phyloP scores from a whole-genome alignment of 92 coral and sea anemone genomes.

The Bergia puertoricense region DNA sequence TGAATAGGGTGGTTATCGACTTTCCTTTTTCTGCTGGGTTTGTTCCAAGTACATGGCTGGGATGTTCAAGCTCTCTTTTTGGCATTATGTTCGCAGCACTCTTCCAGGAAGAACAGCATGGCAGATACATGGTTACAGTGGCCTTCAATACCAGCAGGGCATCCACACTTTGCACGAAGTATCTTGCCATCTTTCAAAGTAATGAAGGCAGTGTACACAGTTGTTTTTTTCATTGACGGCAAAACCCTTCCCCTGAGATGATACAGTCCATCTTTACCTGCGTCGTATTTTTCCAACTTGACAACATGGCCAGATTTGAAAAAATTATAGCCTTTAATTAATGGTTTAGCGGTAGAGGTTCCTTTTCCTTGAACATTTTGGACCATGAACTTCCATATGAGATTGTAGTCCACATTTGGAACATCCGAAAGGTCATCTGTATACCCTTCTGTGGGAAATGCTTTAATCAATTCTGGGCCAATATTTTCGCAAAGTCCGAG shows the following conservation, averaged over 20 bases:
- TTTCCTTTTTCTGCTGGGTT: slow-evolving; percentile 61
- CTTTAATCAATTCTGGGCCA: slow-evolving; percentile 46
- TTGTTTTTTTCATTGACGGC: slow-evolving; percentile 53
- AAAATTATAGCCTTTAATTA: slow-evolving; percentile 53
- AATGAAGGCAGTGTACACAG: slow-evolving; percentile 54
- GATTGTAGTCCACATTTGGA: slow-evolving; percentile 58
- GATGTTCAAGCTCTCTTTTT: slow-evolving; percentile 52
- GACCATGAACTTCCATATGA: slow-evolving; percentile 61
- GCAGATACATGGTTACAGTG: slow-evolving; percentile 51
- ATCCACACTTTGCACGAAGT: slow-evolving; percentile 60
- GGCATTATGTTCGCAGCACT: slow-evolving; percentile 61
- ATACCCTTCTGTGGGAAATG: slow-evolving; percentile 61
- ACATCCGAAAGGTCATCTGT: slow-evolving; percentile 50
- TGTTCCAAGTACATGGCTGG: slow-evolving; percentile 57
- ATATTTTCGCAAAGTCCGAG: slow-evolving; percentile 62
- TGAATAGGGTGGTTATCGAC: slow-evolving; percentile 56
- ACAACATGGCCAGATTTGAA: slow-evolving; percentile 60
- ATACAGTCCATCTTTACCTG: slow-evolving; percentile 46
- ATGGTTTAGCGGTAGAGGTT: slow-evolving; percentile 52
- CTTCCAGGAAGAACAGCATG: slow-evolving; percentile 56
- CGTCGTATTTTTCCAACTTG: slow-evolving; percentile 54
- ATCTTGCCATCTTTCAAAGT: slow-evolving; percentile 50
- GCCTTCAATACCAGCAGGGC: slow-evolving; percentile 51
- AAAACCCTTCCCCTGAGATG: slow-evolving; percentile 55
- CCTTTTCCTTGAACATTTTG: slow-evolving; percentile 56